These are phyloP conservation scores for Leucophora obtusa DNA, from an alignment of 2,888 invertebrate species.

Conservation along the genomic window DNA sequence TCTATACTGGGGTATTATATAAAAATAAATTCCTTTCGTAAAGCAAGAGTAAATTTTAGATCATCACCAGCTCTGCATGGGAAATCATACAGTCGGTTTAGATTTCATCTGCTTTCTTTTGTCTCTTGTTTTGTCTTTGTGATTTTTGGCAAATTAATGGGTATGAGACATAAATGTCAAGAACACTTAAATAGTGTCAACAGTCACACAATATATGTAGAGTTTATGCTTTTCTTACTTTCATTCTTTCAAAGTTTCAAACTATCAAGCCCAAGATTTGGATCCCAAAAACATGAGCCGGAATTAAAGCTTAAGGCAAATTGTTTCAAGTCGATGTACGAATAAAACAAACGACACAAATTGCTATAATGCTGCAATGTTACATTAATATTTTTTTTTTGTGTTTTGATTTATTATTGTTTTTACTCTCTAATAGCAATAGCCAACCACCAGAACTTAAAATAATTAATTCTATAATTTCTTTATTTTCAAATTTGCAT, in stretches of 20 bases:
- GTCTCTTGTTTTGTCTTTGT: not conserved
- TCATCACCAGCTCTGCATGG: too few species aligned
- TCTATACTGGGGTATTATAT: too few species aligned
- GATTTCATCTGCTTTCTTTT: not conserved
- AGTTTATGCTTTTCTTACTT: not conserved
- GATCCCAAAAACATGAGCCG: constrained; percentile 32
- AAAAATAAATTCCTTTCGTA: too few species aligned
- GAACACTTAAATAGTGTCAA: constrained; percentile 31
- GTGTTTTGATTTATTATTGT: constrained; percentile 20
- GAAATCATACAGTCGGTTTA: too few species aligned
- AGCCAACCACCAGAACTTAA: not conserved
- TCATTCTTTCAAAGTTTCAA: not conserved
- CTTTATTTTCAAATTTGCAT: too few species aligned
- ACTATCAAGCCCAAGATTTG: constrained; percentile 11
- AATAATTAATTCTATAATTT: not conserved
- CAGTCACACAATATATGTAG: constrained; percentile 18
- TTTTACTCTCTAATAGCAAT: constrained; percentile 17
- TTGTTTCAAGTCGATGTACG: constrained; percentile 23
- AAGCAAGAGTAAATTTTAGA: too few species aligned
- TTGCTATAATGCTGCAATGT: constrained; percentile 31
- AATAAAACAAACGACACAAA: constrained; percentile 36
- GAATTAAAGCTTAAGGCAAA: constrained; percentile 32
- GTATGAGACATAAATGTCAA: constrained; percentile 36
- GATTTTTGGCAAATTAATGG: constrained; percentile 46
- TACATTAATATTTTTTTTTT: constrained; percentile 29